Percentiles rank a stretch among this genome's conserved stretches.
Evolutionary conservation across 1,140 invertebrate genomes (phyloP).

Genomic region (Gonatopus flavifemur): DNA sequence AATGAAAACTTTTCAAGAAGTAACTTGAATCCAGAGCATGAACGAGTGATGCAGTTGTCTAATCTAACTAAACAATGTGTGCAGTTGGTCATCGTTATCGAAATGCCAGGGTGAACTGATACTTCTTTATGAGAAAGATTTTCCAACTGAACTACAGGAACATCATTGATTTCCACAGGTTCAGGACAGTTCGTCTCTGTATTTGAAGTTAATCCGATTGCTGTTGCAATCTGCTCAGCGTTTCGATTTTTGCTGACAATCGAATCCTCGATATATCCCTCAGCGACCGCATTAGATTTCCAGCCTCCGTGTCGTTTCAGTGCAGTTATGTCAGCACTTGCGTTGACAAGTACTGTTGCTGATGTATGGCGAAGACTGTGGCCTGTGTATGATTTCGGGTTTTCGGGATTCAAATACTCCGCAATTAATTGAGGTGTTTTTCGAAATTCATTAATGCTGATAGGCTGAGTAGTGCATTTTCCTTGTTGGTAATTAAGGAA

Average conservation of each 20-base stretch:
- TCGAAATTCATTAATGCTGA: not conserved
- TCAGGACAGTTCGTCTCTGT: too few relatives aligned
- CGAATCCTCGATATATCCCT: not conserved
- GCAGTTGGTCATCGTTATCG: too few relatives aligned
- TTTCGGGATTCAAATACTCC: not conserved
- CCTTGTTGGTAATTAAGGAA: not conserved
- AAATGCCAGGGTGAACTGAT: too few relatives aligned
- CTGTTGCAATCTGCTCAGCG: too few relatives aligned
- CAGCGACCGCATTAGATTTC: not conserved
- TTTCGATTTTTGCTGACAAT: not conserved
- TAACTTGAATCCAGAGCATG: too few relatives aligned
- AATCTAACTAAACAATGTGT: too few relatives aligned
- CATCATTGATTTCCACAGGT: too few relatives aligned
- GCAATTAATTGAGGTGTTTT: not conserved
- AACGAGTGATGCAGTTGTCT: too few relatives aligned
- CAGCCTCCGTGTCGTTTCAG: not conserved
- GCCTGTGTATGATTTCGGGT: not conserved
- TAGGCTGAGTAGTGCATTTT: not conserved
- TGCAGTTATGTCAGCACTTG: not conserved
- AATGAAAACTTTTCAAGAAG: too few relatives aligned
- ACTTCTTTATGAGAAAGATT: too few relatives aligned
- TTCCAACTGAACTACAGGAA: too few relatives aligned
- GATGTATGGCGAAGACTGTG: not conserved
- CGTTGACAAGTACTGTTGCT: not conserved
- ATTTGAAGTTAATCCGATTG: too few relatives aligned